Base-by-base conservation (phyloP, 2,888 invertebrate species). In the Dryomyza anilis region DNA sequence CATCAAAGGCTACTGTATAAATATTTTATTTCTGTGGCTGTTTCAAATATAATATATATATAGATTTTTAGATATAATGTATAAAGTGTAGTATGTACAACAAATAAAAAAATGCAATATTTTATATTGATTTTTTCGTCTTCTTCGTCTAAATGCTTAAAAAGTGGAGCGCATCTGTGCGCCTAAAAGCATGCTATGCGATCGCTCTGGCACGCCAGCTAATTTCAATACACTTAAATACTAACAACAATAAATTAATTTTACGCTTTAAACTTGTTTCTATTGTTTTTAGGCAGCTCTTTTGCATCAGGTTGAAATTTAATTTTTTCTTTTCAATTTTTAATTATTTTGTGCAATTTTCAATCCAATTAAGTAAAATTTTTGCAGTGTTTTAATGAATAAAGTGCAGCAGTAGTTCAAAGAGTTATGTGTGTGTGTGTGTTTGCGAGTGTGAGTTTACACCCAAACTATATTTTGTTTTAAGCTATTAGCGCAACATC, bases 281-380 rank as follows among this genome's bases (percentile, higher is more conserved):
- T 60, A 16, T 61, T 66, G 64, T 66, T 63, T 65, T 66, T 71
- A 70, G 70, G 70, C 72, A 72, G 71, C 67, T 71, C 65, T 59
- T n/a, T n/a, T 66, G 67, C 67, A 66, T 70, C 71, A 69, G 67
- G 67, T 68, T 68, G 64, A 43, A 19, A 56, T 29, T 21, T 19
- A n/a, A 43, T 46, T 52, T 6, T 19, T 33, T 23, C 16, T 19
- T 46, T 43, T 55, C 33, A n/a, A 23, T 43, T 39, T 33, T 53
- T n/a, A n/a, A n/a, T n/a, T n/a, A n/a, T n/a, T n/a, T n/a, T n/a
- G n/a, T 36, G 27, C 23, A 60, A 36, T 7, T 25, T 43, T 53
- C 27, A 19, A 23, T 8, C 21, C 36, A 14, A 39, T 60, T 45
- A 59, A n/a, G n/a, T n/a, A n/a, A n/a, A n/a, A n/a, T n/a, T n/a